Base-by-base conservation (phyloP, 2,113 vertebrate species). In the Dryoscopus gambensis region DNA sequence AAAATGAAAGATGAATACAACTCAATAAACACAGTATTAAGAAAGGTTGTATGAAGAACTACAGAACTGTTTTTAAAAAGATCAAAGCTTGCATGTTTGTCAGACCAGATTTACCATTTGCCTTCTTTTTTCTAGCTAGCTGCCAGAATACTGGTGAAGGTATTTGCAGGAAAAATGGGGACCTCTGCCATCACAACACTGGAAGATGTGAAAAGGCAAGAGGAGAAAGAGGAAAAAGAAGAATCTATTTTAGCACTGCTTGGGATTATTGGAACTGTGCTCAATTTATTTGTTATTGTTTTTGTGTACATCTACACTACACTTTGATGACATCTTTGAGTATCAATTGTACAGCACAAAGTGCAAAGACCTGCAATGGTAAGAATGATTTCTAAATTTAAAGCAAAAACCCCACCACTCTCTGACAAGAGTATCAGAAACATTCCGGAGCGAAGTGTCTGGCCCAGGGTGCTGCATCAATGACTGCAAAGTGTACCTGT, bases 251-350 rank as follows among this genome's bases (percentile, higher is more conserved):
- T 99, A 97, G 99, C 98, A 74, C 91, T 98, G 97, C 97, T 99
- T 73, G 99, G 99, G 79, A 99, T 99, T 94, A 97, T 98, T 74
- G 98, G 99, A 95, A 99, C 98, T 79, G 98, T 99, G 95, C 98
- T 99, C 39, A 99, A 99, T 97, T 98, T 99, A 55, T 99, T 99
- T 87, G 98, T 99, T 90, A 99, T 98, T 20, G 97, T 99, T 91
- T 99, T 99, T 95, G 98, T 99, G 87, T 99, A 99, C 93, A 98
- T 99, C 95, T 99, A 99, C 92, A 99, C 98, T 65, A 99, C 98
- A 55, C 95, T 99, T 96, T 99, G 98, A 99, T 67, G 71, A 84
- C 74, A 49, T 94, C 91, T 95, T 84, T 89, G 74, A 94, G 59
- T 59, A 80, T 60, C 31, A 75, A 2, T 4, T 79, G 81, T 80